These are phyloP conservation scores for Leptodactylus fuscus DNA, from an alignment of 2,113 vertebrate genomes.

Conservation along the genomic window DNA sequence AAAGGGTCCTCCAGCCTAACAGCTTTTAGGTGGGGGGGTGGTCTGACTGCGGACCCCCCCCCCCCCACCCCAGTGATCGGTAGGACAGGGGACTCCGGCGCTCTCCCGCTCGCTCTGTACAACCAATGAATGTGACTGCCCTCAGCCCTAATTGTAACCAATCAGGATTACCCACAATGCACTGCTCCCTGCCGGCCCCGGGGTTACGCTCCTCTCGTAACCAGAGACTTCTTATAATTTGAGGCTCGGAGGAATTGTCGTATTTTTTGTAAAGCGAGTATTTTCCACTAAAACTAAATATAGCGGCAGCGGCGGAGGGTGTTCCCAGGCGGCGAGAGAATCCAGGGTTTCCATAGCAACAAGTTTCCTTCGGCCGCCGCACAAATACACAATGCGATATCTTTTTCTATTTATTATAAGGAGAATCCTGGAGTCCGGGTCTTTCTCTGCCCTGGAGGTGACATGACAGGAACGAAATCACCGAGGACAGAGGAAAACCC, in stretches of 20 bases:
- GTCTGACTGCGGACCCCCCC: not conserved
- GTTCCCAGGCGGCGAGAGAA: conserved; percentile 16
- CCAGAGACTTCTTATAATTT: not conserved
- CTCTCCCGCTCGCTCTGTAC: too few relatives aligned
- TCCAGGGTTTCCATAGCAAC: conserved; percentile 55
- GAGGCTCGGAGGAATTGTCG: not conserved
- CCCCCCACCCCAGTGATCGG: too few relatives aligned
- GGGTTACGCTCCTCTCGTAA: not conserved
- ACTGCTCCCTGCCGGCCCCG: not conserved
- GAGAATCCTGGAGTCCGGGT: not conserved
- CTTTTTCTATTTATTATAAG: not conserved
- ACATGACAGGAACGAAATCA: not conserved
- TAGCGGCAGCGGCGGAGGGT: conserved; percentile 30
- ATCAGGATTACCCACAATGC: not conserved
- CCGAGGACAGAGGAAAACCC: too few relatives aligned
- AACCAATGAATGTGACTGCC: too few relatives aligned
- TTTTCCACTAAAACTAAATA: conserved; percentile 46
- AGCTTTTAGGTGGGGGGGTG: too few relatives aligned
- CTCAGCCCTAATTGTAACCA: not conserved
- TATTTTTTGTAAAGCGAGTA: not conserved
- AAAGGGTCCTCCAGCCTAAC: not conserved
- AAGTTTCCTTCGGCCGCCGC: not conserved
- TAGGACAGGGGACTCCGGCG: too few relatives aligned
- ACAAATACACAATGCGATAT: conserved; percentile 20
- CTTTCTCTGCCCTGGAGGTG: not conserved